A percentile compares a stretch with the other conserved stretches of the same genome.
Evolutionary conservation across 2,888 invertebrate genomes (phyloP).

Genomic region (Deilephila porcellus): DNA sequence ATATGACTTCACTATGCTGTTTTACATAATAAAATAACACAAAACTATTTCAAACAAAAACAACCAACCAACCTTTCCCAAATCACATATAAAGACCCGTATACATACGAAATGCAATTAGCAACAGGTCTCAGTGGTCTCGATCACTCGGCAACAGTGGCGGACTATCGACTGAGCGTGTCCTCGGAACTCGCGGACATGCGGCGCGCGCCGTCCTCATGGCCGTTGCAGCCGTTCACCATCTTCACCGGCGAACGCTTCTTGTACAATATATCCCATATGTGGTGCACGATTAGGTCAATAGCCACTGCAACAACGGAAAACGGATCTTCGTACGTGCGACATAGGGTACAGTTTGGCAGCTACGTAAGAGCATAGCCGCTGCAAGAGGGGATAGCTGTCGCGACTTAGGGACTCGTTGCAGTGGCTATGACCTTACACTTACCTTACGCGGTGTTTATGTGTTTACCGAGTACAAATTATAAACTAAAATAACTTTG

Average conservation of each 20-base stretch:
- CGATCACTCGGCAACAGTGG: slow-evolving; percentile 34
- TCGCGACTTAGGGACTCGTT: slow-evolving; percentile 57
- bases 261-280: slow-evolving; percentile 95
- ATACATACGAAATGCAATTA: background rate
- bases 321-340: slow-evolving; percentile 68
- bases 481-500: no score
- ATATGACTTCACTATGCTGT: no score
- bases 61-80: background rate
- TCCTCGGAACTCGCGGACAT: slow-evolving; percentile 81
- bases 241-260: slow-evolving; percentile 61
- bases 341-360: slow-evolving; percentile 53
- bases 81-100: background rate
- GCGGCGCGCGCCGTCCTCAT: slow-evolving; percentile 63
- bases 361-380: slow-evolving; percentile 84
- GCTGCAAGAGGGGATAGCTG: slow-evolving; percentile 67
- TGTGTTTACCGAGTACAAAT: no score
- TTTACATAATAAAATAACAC: background rate
- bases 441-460: slow-evolving; percentile 54
- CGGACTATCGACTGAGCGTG: slow-evolving; percentile 80
- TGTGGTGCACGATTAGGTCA: slow-evolving; percentile 99
- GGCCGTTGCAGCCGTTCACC: slow-evolving; percentile 73
- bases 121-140: background rate
- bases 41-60: background rate
- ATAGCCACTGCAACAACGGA: slow-evolving; percentile 97
- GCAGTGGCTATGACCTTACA: slow-evolving; percentile 82